A percentile compares a stretch with the other conserved stretches of the same genome.
Evolutionary conservation across 2,797 vertebrate genomes (phyloP).

Genomic region (Eurystomus glaucurus): DNA sequence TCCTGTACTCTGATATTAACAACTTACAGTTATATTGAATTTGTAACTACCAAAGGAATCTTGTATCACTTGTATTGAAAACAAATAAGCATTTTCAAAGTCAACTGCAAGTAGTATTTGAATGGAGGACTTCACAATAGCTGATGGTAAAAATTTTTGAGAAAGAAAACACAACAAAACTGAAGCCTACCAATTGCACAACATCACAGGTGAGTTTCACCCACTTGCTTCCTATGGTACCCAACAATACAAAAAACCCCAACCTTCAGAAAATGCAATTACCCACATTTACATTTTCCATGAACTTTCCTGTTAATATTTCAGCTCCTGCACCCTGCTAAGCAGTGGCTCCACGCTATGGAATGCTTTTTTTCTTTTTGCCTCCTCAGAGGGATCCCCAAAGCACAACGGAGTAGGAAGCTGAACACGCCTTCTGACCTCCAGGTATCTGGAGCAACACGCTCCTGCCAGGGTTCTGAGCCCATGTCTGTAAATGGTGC

Average conservation of each 20-base stretch:
- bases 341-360: neutral
- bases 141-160: neutral
- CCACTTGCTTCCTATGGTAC: neutral
- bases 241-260: neutral
- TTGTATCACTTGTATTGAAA: neutral
- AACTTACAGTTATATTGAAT: neutral
- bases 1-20: neutral
- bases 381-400: neutral
- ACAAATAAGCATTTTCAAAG: neutral
- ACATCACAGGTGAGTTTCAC: fast-evolving
- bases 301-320: neutral
- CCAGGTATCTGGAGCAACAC: fast-evolving
- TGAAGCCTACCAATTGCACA: neutral
- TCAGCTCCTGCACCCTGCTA: neutral
- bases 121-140: neutral
- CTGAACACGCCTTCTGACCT: fast-evolving
- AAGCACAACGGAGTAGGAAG: neutral
- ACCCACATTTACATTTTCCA: neutral
- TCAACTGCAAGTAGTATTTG: neutral
- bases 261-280: neutral
- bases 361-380: neutral
- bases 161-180: neutral
- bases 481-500: fast-evolving
- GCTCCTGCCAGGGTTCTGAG: neutral
- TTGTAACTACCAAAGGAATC: neutral